phyloP scores from a whole-genome alignment of 2,797 vertebrate genomes.

The Nasua narica region DNA sequence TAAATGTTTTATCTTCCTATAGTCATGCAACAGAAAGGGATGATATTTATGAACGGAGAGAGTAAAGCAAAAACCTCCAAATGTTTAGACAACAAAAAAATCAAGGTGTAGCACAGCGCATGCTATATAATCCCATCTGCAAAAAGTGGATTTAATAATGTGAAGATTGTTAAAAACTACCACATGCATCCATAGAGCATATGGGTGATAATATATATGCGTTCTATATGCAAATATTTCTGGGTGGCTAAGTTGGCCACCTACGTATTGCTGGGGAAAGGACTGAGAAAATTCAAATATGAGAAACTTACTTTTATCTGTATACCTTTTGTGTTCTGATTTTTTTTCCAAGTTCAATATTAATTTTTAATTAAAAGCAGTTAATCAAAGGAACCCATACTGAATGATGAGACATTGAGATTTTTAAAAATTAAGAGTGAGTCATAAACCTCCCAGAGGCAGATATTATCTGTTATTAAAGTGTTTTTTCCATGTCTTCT shows the following conservation, averaged over 20 bases:
- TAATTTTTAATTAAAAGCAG: conserved; percentile 55
- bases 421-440: conserved; percentile 10
- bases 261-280: background rate
- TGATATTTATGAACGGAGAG: background rate
- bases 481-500: background rate
- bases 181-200: background rate
- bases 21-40: background rate
- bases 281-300: background rate
- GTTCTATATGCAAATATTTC: background rate
- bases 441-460: conserved; percentile 22
- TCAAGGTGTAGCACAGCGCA: background rate
- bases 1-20: background rate
- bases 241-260: background rate
- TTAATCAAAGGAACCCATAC: conserved; percentile 20
- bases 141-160: background rate
- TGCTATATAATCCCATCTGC: background rate
- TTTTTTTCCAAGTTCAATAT: background rate
- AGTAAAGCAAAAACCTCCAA: background rate
- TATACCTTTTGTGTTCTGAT: background rate
- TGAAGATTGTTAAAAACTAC: background rate
- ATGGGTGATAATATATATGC: background rate
- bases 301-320: background rate
- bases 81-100: background rate
- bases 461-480: conserved; percentile 49
- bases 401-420: background rate